Base-by-base conservation (phyloP, 2,888 invertebrate genomes). In the Cerastoderma edule region DNA sequence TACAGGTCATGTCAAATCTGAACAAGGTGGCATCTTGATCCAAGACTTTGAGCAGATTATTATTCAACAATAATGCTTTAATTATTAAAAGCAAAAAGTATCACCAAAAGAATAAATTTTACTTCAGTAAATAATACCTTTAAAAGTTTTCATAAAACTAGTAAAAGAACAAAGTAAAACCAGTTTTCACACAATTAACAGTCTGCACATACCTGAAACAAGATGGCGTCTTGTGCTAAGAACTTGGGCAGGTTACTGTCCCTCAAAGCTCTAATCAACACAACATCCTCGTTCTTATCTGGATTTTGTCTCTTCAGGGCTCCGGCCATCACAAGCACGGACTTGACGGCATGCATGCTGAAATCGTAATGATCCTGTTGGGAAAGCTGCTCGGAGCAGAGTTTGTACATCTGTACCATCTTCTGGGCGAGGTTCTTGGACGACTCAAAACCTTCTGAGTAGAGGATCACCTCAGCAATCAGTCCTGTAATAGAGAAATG, bases 161-260 rank as follows among this genome's bases (percentile, higher is more conserved):
- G n/a, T n/a, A n/a, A n/a, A n/a, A n/a, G n/a, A n/a, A n/a, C n/a
- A n/a, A n/a, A n/a, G n/a, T n/a, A n/a, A n/a, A n/a, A n/a, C n/a
- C n/a, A n/a, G n/a, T n/a, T n/a, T n/a, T n/a, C n/a, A n/a, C n/a
- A n/a, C n/a, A n/a, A n/a, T n/a, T n/a, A n/a, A n/a, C n/a, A n/a
- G n/a, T n/a, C n/a, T n/a, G n/a, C n/a, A n/a, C n/a, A n/a, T 90
- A 95, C 95, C 91, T 95, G 95, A 91, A 98, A 97, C 0, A 98
- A 94, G 28, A 96, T 91, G 0, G 96, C 96, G 91, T 98, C 98
- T 65, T 97, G 96, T 0, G 95, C 95, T 70, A 98, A 93, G 92
- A 98, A 97, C 93, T 98, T 98, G 0, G 98, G 97, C 82, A 98
- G 93, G 92, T 98, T 98, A 85, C 96, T 97, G 93, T 98, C 97